Percentiles rank a stretch among this genome's conserved stretches.
phyloP scores from a whole-genome alignment of 2,888 invertebrate species.

The Ichneumoninae sp. region DNA sequence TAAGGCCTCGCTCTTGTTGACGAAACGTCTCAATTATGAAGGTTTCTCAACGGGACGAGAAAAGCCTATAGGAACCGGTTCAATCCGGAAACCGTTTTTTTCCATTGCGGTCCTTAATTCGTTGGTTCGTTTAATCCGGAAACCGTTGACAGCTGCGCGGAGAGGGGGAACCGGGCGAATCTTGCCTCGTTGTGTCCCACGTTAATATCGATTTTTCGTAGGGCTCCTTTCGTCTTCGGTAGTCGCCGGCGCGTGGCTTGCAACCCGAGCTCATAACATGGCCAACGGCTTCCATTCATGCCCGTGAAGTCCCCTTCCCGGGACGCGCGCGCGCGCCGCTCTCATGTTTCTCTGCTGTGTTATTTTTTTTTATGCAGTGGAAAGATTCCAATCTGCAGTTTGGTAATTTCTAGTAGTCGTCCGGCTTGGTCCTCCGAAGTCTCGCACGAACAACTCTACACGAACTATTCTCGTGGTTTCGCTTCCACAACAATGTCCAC shows the following conservation, averaged over 20 bases:
- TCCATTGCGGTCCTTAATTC: background rate
- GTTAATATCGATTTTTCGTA: constrained; percentile 32
- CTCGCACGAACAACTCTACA: no score
- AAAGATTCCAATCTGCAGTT: no score
- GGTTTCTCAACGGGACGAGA: background rate
- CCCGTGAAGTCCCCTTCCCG: background rate
- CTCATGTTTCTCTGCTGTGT: background rate
- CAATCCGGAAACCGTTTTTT: background rate
- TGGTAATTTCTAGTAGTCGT: no score
- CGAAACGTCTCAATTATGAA: background rate
- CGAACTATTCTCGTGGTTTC: no score
- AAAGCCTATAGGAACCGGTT: constrained; percentile 8
- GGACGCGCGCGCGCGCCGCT: background rate
- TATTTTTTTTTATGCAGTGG: background rate
- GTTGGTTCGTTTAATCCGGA: background rate
- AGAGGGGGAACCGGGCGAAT: background rate
- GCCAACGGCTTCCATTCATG: background rate
- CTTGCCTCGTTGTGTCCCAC: background rate
- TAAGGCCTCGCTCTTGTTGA: background rate
- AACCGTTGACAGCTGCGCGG: background rate
- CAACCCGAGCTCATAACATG: background rate
- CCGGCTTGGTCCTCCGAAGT: no score
- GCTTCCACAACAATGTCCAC: no score
- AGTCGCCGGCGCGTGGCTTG: background rate
- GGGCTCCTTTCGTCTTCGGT: background rate